A percentile compares a stretch with the other conserved stretches of the same genome.
Evolutionary conservation across 2,797 vertebrate genomes (phyloP).

Genomic region (Prionace glauca): DNA sequence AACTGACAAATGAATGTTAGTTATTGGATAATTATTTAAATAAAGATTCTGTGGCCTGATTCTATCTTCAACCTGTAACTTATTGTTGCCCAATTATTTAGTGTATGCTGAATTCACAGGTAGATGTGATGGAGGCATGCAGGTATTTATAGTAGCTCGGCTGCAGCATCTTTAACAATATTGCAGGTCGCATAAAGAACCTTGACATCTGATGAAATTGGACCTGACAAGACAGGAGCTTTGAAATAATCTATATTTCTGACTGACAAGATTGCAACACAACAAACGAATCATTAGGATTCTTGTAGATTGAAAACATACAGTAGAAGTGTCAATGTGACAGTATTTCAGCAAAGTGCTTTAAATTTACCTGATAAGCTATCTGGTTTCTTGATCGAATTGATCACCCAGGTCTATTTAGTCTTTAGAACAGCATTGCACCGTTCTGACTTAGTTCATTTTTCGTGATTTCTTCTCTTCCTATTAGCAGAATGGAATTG

Average conservation of each 20-base stretch:
- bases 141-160: not conserved
- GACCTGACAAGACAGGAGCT: not conserved
- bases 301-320: not conserved
- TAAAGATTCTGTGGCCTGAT: not conserved
- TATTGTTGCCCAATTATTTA: not conserved
- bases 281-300: not conserved
- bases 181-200: not conserved
- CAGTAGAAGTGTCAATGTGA: not conserved
- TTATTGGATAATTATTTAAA: slow-evolving; percentile 12
- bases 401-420: not conserved
- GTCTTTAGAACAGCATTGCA: not conserved
- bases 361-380: not conserved
- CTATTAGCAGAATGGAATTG: not conserved
- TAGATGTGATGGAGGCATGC: not conserved
- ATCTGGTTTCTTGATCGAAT: not conserved
- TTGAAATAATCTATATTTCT: slow-evolving; percentile 10
- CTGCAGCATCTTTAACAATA: slow-evolving; percentile 12
- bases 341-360: not conserved
- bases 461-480: not conserved
- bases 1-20: not conserved
- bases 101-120: not conserved
- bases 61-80: not conserved
- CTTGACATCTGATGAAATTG: slow-evolving; percentile 24
- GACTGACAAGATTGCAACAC: not conserved
- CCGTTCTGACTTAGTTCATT: not conserved